Evolutionary conservation across 1,140 invertebrate species (phyloP).

Genomic region (Drosophila nannoptera): DNA sequence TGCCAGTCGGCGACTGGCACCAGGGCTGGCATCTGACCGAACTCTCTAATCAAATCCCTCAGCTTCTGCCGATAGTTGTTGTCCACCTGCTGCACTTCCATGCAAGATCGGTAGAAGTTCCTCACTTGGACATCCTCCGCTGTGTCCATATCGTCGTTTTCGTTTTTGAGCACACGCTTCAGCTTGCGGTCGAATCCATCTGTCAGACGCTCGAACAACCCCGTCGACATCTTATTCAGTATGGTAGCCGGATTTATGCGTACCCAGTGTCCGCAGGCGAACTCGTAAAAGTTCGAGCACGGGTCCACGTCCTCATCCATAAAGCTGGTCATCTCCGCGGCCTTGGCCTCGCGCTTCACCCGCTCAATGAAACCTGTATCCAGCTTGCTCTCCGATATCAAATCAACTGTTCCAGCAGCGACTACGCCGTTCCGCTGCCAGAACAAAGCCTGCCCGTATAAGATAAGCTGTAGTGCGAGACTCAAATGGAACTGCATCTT

Average conservation of each 20-base stretch:
- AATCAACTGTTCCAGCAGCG: neutral
- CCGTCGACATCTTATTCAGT: conserved; percentile 44
- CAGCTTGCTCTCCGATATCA: neutral
- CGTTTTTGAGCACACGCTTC: conserved; percentile 24
- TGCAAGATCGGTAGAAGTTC: conserved; percentile 47
- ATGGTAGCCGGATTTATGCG: conserved; percentile 51
- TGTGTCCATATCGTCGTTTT: conserved; percentile 6
- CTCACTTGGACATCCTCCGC: conserved; percentile 42
- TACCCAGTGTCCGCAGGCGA: conserved; percentile 85
- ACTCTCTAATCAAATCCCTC: conserved; percentile 26
- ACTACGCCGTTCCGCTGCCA: neutral
- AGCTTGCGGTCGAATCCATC: conserved; percentile 55
- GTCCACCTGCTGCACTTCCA: conserved; percentile 9
- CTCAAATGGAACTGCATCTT: neutral
- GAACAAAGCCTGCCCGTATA: conserved; percentile 10
- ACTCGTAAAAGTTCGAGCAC: conserved; percentile 83
- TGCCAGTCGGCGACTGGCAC: conserved; percentile 32
- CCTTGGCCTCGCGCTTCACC: conserved; percentile 45
- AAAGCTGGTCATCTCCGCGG: conserved; percentile 53
- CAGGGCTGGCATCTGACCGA: conserved; percentile 53
- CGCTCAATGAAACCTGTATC: neutral
- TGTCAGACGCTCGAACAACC: conserved; percentile 55
- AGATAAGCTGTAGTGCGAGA: conserved; percentile 2
- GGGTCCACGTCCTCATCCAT: conserved; percentile 81
- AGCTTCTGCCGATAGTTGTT: conserved; percentile 17